Base-by-base conservation (phyloP, 1,140 invertebrate species). In the Caenorhabditis inopinata region DNA sequence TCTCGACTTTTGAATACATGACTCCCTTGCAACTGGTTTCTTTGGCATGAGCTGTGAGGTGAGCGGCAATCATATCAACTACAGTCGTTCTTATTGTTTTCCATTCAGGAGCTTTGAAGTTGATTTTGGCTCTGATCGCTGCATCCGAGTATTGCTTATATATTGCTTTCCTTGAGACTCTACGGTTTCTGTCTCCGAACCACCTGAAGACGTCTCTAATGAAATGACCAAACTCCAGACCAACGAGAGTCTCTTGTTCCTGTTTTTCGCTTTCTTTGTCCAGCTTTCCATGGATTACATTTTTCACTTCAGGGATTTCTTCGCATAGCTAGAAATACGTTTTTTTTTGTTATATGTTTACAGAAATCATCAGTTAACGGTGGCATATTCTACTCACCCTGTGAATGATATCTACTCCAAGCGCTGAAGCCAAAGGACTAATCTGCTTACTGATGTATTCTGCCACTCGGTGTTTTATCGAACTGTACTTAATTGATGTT, bases 51-150 rank as follows among this genome's bases (percentile, higher is more conserved):
- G 42, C 47, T 1, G 23, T 4, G n/a, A 75, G 27, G 48, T 75
- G 47, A 27, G 73, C 35, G 2, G 74, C 78, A 27, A 79, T 74
- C 18, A 53, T 74, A 18, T 75, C 73, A 3, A 75, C 48, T 6
- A 79, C 62, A 18, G 14, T 74, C 7, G 68, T 74, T 29, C 78
- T 16, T 5, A 79, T 79, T 6, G 6, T 45, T 25, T 79, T 79
- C 78, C 78, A 79, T 42, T 68, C 58, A 9, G 58, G 32, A 11
- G 58, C 32, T 23, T 42, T 68, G 58, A 68, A 68, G n/a, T 38
- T 42, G n/a, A 38, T 18, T 11, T 68, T 68, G 14, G 25, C 58
- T 38, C 7, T 68, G 5, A 38, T 42, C 1, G 58, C 58, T 5
- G 58, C 58, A 21, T 42, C n/a, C 16, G 58, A 42, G 9, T 68